Conservation (phyloP, 2,888 invertebrate genomes). For the Glaucopsyche alexis region DNA sequence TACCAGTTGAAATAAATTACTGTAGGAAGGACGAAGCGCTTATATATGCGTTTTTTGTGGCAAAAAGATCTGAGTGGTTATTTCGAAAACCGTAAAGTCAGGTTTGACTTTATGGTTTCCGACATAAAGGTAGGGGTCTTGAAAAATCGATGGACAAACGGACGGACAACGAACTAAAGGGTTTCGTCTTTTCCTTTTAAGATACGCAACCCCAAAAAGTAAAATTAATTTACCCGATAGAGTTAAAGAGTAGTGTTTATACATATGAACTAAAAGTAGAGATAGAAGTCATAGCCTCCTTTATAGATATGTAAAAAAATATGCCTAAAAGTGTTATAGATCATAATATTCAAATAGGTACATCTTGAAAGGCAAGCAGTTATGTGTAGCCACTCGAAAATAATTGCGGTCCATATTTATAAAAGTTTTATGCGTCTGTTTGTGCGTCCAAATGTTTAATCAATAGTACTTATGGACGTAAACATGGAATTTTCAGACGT, state of each 20-base stretch:
- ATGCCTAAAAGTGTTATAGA: background rate
- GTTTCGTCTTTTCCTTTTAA: too few species aligned
- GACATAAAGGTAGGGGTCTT: too few species aligned
- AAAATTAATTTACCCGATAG: background rate
- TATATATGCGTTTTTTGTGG: too few species aligned
- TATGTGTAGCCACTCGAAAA: constrained; percentile 1
- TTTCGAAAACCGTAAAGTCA: too few species aligned
- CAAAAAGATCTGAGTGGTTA: too few species aligned
- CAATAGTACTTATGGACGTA: constrained; percentile 27
- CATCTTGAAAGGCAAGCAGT: background rate
- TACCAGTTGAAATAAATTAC: background rate
- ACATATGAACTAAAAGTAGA: too few species aligned
- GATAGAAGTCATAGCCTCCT: background rate
- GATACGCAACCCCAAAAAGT: background rate
- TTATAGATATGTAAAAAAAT: background rate
- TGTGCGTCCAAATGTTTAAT: constrained; percentile 24
- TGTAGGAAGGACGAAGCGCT: too few species aligned
- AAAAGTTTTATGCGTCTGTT: constrained; percentile 25
- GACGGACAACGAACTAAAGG: too few species aligned
- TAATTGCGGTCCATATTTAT: background rate
- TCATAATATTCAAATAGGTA: background rate
- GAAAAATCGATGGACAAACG: too few species aligned
- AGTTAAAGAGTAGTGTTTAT: background rate
- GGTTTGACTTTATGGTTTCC: too few species aligned
- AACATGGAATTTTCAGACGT: constrained; percentile 28